Conservation (phyloP, 2,888 invertebrate species). For the Orgyia antiqua region DNA sequence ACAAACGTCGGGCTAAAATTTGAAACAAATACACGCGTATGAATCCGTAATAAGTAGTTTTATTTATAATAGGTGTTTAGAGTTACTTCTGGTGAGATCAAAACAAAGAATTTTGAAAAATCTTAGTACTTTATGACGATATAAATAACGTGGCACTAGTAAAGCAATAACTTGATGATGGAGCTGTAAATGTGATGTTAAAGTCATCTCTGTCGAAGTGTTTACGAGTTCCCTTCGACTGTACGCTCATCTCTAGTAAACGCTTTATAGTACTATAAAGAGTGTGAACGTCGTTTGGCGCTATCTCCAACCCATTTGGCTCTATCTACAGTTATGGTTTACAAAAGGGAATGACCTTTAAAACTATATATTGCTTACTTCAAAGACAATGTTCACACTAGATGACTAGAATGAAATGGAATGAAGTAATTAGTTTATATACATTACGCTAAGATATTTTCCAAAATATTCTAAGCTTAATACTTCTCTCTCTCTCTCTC, state of each 20-base stretch:
- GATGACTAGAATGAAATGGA: too few relatives aligned
- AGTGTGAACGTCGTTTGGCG: constrained; percentile 12
- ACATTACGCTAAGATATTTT: too few relatives aligned
- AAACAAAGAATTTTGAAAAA: too few relatives aligned
- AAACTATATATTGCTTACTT: not conserved
- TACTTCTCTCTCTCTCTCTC: too few relatives aligned
- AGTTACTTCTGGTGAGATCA: too few relatives aligned
- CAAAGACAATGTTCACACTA: too few relatives aligned
- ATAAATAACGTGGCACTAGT: constrained; percentile 9
- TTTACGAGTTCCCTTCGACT: constrained; percentile 26
- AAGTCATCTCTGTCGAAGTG: constrained; percentile 21
- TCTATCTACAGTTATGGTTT: constrained; percentile 6
- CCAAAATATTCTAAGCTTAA: too few relatives aligned
- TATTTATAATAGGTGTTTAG: too few relatives aligned
- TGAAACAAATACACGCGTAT: too few relatives aligned
- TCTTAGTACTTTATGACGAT: constrained; percentile 5
- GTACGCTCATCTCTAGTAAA: constrained; percentile 15
- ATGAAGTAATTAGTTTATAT: not conserved
- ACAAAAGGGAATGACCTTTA: constrained; percentile 9
- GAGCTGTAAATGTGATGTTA: constrained; percentile 19
- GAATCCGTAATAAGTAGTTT: too few relatives aligned
- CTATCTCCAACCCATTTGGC: constrained; percentile 8
- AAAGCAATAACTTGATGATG: constrained; percentile 14
- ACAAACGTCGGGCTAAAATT: too few relatives aligned
- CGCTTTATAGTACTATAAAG: constrained; percentile 25